These are phyloP conservation scores for Mystacornis crossleyi DNA, from an alignment of 2,113 vertebrate species.

Conservation along the genomic window DNA sequence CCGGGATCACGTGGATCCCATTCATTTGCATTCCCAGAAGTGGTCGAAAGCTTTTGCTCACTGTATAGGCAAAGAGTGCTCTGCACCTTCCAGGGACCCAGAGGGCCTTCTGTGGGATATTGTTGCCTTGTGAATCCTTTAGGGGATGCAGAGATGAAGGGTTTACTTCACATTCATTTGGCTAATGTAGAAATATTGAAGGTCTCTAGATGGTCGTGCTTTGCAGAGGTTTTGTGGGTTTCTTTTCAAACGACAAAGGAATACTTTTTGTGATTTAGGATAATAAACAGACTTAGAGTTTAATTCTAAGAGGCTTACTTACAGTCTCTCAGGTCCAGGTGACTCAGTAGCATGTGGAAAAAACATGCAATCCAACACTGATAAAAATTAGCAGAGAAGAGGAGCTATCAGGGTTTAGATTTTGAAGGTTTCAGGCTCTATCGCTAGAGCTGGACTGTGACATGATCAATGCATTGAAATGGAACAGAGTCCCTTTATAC, in stretches of 20 bases:
- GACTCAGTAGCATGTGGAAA: background rate
- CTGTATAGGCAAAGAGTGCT: conserved; percentile 26
- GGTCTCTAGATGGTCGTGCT: background rate
- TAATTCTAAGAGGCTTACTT: background rate
- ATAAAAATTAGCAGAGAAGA: background rate
- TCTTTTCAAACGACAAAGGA: background rate
- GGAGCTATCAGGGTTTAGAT: background rate
- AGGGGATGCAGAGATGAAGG: background rate
- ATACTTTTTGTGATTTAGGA: background rate
- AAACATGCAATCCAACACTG: background rate
- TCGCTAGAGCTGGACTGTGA: background rate
- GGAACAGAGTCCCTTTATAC: background rate
- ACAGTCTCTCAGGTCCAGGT: background rate
- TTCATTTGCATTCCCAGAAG: conserved; percentile 78
- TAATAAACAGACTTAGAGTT: background rate
- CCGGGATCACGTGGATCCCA: conserved; percentile 54
- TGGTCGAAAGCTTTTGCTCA: conserved; percentile 58
- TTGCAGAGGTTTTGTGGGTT: background rate
- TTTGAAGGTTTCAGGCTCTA: background rate
- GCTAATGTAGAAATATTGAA: background rate
- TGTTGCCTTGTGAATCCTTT: conserved; percentile 48
- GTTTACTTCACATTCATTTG: background rate
- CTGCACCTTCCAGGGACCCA: conserved; percentile 49
- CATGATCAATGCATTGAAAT: background rate
- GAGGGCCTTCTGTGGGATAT: background rate